Evolutionary conservation across 2,113 vertebrate genomes (phyloP).

Genomic region (Ochotona curzoniae): DNA sequence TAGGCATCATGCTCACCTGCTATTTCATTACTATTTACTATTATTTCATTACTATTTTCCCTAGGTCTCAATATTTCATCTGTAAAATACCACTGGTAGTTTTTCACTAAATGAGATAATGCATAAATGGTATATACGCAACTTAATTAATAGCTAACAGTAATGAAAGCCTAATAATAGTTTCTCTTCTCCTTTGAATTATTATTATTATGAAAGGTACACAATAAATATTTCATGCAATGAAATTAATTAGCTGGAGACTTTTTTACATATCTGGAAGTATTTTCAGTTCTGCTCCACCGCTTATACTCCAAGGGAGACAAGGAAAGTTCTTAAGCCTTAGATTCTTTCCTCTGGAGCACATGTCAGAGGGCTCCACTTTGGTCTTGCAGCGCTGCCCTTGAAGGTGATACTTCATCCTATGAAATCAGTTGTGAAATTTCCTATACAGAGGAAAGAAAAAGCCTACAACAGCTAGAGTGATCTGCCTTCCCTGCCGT

Average conservation of each 20-base stretch:
- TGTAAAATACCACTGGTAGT: not conserved
- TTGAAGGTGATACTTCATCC: constrained; percentile 47
- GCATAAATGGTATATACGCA: not conserved
- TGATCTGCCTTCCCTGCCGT: constrained; percentile 3
- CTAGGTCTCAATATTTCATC: not conserved
- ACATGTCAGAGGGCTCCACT: not conserved
- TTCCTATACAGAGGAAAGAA: constrained; percentile 50
- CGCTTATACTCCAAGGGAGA: not conserved
- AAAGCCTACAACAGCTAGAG: constrained; percentile 40
- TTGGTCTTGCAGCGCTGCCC: not conserved
- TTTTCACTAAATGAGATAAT: not conserved
- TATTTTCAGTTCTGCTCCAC: not conserved
- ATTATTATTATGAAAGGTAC: not conserved
- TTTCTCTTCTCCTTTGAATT: not conserved
- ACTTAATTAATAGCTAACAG: not conserved
- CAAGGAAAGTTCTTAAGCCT: not conserved
- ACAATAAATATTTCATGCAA: not conserved
- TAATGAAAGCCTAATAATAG: constrained; percentile 3
- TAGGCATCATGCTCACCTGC: not conserved
- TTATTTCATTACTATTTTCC: not conserved
- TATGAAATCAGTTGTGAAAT: constrained; percentile 40
- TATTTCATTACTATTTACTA: not conserved
- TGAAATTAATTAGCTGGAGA: not conserved
- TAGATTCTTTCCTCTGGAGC: not conserved
- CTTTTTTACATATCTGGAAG: not conserved